Percentiles rank a stretch among this genome's conserved stretches.
These are phyloP conservation scores for Lichenostomus cassidix DNA, from an alignment of 2,113 vertebrate genomes.

Conservation along the genomic window DNA sequence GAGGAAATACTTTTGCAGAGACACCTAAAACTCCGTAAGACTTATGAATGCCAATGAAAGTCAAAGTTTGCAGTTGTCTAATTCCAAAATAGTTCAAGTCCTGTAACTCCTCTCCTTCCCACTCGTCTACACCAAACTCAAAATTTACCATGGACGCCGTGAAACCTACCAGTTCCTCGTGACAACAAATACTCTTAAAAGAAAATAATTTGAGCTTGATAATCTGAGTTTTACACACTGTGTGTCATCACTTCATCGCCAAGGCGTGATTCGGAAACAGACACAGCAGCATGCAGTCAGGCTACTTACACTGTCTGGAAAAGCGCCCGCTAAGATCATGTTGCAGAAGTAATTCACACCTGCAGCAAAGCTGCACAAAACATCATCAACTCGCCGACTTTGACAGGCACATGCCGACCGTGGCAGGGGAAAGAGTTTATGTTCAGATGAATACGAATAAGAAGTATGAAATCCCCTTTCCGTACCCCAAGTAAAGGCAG, in stretches of 20 bases:
- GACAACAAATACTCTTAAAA: not conserved
- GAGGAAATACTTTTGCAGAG: not conserved
- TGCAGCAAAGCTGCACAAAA: not conserved
- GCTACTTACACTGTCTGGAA: not conserved
- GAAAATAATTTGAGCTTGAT: not conserved
- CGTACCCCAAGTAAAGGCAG: rapidly evolving
- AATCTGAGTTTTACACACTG: not conserved
- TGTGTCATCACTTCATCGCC: not conserved
- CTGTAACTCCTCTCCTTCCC: not conserved
- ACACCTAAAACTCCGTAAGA: not conserved
- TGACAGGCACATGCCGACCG: not conserved
- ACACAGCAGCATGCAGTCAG: not conserved
- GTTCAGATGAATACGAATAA: rapidly evolving
- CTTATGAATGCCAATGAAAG: rapidly evolving
- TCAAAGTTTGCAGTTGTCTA: not conserved
- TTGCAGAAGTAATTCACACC: constrained; percentile 19
- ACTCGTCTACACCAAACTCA: not conserved
- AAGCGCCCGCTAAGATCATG: not conserved
- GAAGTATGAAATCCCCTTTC: not conserved
- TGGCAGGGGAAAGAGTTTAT: not conserved
- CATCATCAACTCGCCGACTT: not conserved
- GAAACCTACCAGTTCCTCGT: not conserved
- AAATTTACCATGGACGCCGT: not conserved
- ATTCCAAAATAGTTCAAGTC: not conserved
- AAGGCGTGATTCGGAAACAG: not conserved